A percentile compares a stretch with the other conserved stretches of the same genome.
Evolutionary conservation across 1,140 invertebrate species (phyloP).

Genomic region (Samia ricini): DNA sequence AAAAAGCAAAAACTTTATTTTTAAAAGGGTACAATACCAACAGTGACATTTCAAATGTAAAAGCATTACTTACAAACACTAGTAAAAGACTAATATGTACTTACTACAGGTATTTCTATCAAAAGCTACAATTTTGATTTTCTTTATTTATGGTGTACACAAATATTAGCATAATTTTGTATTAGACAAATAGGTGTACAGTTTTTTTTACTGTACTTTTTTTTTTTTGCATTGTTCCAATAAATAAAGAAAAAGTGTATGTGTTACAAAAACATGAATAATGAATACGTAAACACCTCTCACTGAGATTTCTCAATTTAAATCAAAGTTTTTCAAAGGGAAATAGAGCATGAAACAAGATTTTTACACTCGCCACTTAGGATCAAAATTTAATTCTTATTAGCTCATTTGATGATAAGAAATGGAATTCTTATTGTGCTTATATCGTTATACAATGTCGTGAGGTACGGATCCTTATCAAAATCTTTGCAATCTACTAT

Average conservation of each 20-base stretch:
- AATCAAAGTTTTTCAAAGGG: constrained; percentile 49
- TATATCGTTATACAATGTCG: constrained; percentile 15
- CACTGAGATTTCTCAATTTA: constrained; percentile 55
- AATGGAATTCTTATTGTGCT: neutral
- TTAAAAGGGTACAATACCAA: too few relatives aligned
- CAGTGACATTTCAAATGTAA: too few relatives aligned
- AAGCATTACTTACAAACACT: too few relatives aligned
- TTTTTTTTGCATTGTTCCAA: neutral
- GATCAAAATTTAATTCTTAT: neutral
- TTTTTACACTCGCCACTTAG: constrained; percentile 13
- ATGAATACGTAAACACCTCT: constrained; percentile 38
- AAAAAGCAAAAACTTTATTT: too few relatives aligned
- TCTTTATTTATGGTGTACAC: too few relatives aligned
- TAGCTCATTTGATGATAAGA: neutral
- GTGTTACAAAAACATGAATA: constrained; percentile 22
- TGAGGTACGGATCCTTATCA: constrained; percentile 59
- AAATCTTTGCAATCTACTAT: constrained; percentile 60
- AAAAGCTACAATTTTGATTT: too few relatives aligned
- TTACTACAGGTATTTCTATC: too few relatives aligned
- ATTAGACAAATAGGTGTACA: too few relatives aligned
- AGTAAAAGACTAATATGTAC: too few relatives aligned
- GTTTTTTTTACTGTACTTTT: too few relatives aligned
- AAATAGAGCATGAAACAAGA: constrained; percentile 48
- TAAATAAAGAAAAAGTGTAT: neutral
- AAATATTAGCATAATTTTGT: too few relatives aligned